phyloP scores from a whole-genome alignment of 2,888 invertebrate genomes.

The Plagodis dolabraria region DNA sequence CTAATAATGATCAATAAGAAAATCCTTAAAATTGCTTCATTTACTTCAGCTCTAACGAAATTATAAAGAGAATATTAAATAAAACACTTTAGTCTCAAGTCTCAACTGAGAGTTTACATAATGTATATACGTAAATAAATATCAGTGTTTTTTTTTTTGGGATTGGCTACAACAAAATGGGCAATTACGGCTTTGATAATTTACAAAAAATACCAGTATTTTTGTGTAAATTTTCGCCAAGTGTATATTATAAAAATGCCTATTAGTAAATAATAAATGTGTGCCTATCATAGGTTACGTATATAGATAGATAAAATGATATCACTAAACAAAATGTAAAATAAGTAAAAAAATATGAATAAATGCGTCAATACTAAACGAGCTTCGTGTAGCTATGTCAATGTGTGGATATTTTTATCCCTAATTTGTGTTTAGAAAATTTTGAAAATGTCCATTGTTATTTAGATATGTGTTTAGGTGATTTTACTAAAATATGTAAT shows the following conservation, averaged over 20 bases:
- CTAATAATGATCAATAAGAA: no score
- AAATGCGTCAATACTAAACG: slow-evolving; percentile 63
- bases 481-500: slow-evolving; percentile 1
- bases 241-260: slow-evolving; percentile 15
- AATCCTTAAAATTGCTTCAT: no score
- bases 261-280: slow-evolving; percentile 57
- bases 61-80: no score
- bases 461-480: slow-evolving; percentile 15
- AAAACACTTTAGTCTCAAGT: no score
- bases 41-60: no score
- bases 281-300: slow-evolving; percentile 76
- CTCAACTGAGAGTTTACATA: no score
- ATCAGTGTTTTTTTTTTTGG: no score
- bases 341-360: slow-evolving; percentile 53
- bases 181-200: no score
- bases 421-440: slow-evolving; percentile 19
- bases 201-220: not conserved
- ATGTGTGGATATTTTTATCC: slow-evolving; percentile 37
- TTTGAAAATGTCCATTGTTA: slow-evolving; percentile 33
- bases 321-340: slow-evolving; percentile 58
- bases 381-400: slow-evolving; percentile 68
- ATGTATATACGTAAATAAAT: no score
- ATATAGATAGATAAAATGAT: slow-evolving; percentile 65
- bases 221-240: not conserved
- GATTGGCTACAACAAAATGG: no score